Evolutionary conservation across 2,888 invertebrate genomes (phyloP).

Genomic region (Synergus umbraculus): DNA sequence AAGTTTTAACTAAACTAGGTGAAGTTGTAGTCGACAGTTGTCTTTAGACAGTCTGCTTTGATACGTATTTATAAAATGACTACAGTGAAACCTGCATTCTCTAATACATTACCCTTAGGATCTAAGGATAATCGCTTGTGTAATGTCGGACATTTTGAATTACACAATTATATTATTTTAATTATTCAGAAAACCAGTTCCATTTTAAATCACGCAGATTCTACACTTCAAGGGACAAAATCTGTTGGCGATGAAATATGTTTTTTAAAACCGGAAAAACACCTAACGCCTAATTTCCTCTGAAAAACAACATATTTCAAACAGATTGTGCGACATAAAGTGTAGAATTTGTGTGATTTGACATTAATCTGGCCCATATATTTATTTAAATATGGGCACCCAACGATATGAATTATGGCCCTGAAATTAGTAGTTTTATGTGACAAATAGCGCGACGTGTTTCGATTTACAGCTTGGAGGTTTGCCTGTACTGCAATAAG

Average conservation of each 20-base stretch:
- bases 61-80: background rate
- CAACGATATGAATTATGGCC: background rate
- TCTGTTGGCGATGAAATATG: no score
- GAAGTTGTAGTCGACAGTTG: slow-evolving; percentile 77
- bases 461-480: background rate
- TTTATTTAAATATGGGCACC: background rate
- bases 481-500: background rate
- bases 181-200: no score
- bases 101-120: background rate
- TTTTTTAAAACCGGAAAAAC: no score
- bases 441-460: background rate
- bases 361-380: background rate
- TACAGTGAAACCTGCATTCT: background rate
- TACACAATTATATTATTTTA: no score
- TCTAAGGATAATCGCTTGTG: no score
- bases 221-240: no score
- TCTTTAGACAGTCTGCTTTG: slow-evolving; percentile 57
- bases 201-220: no score
- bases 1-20: slow-evolving; percentile 79
- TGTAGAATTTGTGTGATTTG: no score
- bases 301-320: no score
- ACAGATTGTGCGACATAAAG: no score
- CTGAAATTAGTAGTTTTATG: background rate
- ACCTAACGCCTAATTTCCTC: no score
- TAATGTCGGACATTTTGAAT: no score